Percentiles rank a stretch among this genome's conserved stretches.
Conservation (phyloP, 2,888 invertebrate species). For the Zelleria hepariella region DNA sequence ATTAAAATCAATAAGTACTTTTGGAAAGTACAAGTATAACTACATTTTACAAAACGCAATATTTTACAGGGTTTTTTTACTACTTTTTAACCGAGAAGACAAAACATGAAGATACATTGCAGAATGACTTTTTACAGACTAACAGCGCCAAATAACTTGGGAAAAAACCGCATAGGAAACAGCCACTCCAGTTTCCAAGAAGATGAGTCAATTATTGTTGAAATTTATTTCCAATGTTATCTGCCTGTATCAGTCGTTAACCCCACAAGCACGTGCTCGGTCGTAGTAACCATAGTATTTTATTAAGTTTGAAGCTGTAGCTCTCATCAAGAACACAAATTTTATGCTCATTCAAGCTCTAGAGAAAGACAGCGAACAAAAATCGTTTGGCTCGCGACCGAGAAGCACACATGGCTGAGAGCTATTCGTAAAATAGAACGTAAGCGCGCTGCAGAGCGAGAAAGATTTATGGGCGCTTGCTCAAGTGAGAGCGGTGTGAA, state of each 20-base stretch:
- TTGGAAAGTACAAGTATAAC: too few species aligned
- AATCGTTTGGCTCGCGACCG: conserved; percentile 68
- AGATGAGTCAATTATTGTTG: conserved; percentile 32
- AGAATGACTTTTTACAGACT: too few species aligned
- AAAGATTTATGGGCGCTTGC: conserved; percentile 29
- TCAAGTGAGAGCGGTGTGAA: conserved; percentile 40
- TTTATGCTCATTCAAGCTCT: conserved; percentile 66
- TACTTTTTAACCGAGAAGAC: too few species aligned
- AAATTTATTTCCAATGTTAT: conserved; percentile 59
- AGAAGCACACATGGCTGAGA: conserved; percentile 71
- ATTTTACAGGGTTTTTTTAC: too few species aligned
- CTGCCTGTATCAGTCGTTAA: conserved; percentile 63
- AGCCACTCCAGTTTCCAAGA: not conserved
- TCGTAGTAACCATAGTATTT: conserved; percentile 57
- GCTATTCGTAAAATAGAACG: conserved; percentile 72
- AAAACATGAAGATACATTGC: too few species aligned
- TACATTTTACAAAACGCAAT: too few species aligned
- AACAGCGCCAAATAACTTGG: too few species aligned
- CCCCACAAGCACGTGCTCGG: conserved; percentile 57
- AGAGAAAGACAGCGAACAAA: conserved; percentile 71
- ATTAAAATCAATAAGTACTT: too few species aligned
- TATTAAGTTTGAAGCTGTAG: conserved; percentile 70
- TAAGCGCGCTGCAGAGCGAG: conserved; percentile 46
- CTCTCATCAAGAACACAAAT: conserved; percentile 62
- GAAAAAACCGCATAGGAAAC: not conserved